Conservation (phyloP, 2,113 vertebrate species). For the Oryctolagus cuniculus region DNA sequence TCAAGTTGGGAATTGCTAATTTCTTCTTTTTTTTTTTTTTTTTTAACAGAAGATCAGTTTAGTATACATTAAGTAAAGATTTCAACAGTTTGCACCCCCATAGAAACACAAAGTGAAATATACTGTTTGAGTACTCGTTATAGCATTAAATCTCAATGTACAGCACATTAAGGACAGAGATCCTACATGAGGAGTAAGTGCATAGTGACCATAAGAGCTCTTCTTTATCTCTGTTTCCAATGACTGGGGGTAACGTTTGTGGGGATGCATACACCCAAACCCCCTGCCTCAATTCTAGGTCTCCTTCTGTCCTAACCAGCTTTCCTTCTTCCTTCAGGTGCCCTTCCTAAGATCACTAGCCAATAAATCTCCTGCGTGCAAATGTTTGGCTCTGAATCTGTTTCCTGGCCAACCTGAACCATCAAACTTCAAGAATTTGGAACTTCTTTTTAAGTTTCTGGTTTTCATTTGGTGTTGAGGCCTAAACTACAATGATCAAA, state of each 20-base stretch:
- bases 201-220: not conserved
- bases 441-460: constrained; percentile 53
- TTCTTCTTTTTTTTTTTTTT: too few species aligned
- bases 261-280: not conserved
- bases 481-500: constrained; percentile 63
- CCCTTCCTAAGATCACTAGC: not conserved
- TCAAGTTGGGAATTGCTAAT: too few species aligned
- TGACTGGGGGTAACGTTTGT: not conserved
- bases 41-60: too few species aligned
- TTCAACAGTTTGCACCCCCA: too few species aligned
- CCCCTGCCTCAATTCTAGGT: not conserved
- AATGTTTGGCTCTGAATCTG: not conserved
- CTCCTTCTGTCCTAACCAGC: not conserved
- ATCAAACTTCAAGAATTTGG: not conserved
- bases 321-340: not conserved
- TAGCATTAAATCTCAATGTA: too few species aligned
- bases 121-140: too few species aligned
- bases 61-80: too few species aligned
- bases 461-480: constrained; percentile 57
- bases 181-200: too few species aligned
- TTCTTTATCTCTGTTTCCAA: not conserved
- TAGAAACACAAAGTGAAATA: too few species aligned
- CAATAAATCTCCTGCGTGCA: not conserved
- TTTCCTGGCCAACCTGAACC: constrained; percentile 33
- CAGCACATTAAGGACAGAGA: too few species aligned